A percentile compares a stretch with the other conserved stretches of the same genome.
Evolutionary conservation across 1,140 invertebrate genomes (phyloP).

Genomic region (Drosophila sproati): DNA sequence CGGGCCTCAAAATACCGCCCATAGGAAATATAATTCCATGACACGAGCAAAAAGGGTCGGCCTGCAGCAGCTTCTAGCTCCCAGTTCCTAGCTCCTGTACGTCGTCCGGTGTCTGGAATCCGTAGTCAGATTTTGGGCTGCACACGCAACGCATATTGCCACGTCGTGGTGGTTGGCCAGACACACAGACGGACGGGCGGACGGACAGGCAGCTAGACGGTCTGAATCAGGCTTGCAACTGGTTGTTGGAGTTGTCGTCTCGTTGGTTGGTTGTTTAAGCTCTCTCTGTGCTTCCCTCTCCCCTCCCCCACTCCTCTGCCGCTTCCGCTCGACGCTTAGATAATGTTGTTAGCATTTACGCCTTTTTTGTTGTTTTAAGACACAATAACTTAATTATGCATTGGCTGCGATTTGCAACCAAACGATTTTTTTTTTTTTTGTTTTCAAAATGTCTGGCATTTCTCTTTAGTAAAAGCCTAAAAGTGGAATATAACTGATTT

Average conservation of each 20-base stretch:
- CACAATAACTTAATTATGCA: slow-evolving; percentile 77
- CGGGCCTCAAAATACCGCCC: slow-evolving; percentile 68
- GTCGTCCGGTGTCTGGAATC: slow-evolving; percentile 3
- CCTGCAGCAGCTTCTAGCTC: neutral
- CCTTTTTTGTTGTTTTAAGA: slow-evolving; percentile 40
- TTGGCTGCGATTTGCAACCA: slow-evolving; percentile 67
- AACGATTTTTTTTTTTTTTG: slow-evolving; percentile 41
- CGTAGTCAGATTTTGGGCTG: slow-evolving; percentile 52
- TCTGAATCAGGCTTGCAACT: slow-evolving; percentile 41
- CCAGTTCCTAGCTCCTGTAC: neutral
- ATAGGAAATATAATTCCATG: slow-evolving; percentile 81
- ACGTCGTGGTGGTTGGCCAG: slow-evolving; percentile 73
- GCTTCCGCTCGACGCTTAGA: slow-evolving; percentile 62
- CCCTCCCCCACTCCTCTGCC: neutral
- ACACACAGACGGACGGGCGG: slow-evolving; percentile 14
- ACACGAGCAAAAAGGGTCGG: slow-evolving; percentile 36
- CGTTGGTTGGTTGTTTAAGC: slow-evolving; percentile 33
- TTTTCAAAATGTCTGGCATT: slow-evolving; percentile 66
- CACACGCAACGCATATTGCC: slow-evolving; percentile 52
- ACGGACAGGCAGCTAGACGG: neutral
- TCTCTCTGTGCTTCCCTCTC: neutral
- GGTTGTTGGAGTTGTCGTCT: slow-evolving; percentile 53
- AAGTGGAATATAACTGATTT: neutral
- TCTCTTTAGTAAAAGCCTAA: slow-evolving; percentile 29
- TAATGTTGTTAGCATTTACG: slow-evolving; percentile 72